phyloP scores from a whole-genome alignment of 1,140 invertebrate genomes.

The Cecropterus lyciades region DNA sequence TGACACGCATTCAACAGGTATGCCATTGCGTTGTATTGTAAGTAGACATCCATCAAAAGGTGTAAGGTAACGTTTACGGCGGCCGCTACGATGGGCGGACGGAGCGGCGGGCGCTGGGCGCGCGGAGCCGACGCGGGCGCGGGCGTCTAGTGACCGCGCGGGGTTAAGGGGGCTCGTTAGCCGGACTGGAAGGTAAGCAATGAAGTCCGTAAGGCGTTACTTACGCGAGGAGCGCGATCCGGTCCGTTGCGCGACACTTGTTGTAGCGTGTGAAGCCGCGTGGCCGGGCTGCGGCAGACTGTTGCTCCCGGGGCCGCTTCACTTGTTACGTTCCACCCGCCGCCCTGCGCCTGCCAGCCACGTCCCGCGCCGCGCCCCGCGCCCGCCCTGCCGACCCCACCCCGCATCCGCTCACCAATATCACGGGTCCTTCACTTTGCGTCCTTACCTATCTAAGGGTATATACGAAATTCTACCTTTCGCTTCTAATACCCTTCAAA shows the following conservation, averaged over 20 bases:
- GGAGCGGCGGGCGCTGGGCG: constrained; percentile 23
- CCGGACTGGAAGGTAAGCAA: constrained; percentile 52
- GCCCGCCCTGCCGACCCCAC: constrained; percentile 59
- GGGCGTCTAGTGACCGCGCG: constrained; percentile 31
- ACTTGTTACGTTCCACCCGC: constrained; percentile 80
- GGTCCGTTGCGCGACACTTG: constrained; percentile 53
- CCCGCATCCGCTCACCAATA: constrained; percentile 72
- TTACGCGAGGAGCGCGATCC: constrained; percentile 66
- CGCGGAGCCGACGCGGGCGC: constrained; percentile 3
- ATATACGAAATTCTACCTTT: constrained; percentile 43
- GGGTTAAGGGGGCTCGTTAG: constrained; percentile 25
- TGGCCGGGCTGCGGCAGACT: constrained; percentile 81
- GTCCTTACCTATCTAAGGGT: constrained; percentile 60
- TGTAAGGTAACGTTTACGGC: constrained; percentile 35
- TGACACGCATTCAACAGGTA: constrained; percentile 76
- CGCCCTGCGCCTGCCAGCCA: constrained; percentile 61
- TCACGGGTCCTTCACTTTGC: constrained; percentile 74
- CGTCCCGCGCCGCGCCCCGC: constrained; percentile 46
- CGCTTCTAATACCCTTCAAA: constrained; percentile 40
- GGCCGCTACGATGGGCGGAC: constrained; percentile 29
- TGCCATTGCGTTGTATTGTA: constrained; percentile 51
- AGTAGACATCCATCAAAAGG: constrained; percentile 51
- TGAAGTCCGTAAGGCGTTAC: constrained; percentile 54
- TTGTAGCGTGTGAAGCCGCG: constrained; percentile 68
- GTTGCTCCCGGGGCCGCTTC: constrained; percentile 81